These are phyloP conservation scores for Sebastes hubbsi DNA, from an alignment of 2,797 vertebrate genomes.

Conservation along the genomic window DNA sequence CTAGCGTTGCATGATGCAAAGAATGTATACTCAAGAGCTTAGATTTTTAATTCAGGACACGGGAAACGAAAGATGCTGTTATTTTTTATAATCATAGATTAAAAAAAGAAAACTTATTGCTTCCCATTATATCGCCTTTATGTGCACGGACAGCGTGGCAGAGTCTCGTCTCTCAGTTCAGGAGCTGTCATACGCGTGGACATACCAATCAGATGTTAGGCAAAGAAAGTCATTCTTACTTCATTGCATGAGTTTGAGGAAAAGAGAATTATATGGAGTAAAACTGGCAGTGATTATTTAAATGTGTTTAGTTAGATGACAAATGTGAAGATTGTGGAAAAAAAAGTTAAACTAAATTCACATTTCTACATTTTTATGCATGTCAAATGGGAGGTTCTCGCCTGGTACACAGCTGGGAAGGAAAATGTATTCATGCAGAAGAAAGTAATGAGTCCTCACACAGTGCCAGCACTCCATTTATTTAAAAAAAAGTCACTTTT, in stretches of 20 bases:
- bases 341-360: neutral
- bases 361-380: neutral
- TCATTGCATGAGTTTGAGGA: conserved; percentile 27
- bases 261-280: conserved; percentile 1
- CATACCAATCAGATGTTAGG: neutral
- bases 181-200: neutral
- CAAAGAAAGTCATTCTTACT: neutral
- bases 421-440: neutral
- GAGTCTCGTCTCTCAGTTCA: conserved; percentile 64
- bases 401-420: neutral
- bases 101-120: neutral
- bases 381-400: neutral
- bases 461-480: neutral
- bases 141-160: neutral
- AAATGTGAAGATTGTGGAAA: neutral
- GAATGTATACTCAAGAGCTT: conserved; percentile 64
- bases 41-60: conserved; percentile 41
- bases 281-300: neutral
- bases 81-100: conserved; percentile 61
- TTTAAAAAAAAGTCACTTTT: neutral
- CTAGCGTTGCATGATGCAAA: conserved; percentile 48
- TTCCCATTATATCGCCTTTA: conserved; percentile 48
- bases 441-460: neutral
- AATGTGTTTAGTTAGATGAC: neutral
- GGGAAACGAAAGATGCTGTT: conserved; percentile 33